phyloP scores from a whole-genome alignment of 2,113 vertebrate species.

The Oncorhynchus masou region DNA sequence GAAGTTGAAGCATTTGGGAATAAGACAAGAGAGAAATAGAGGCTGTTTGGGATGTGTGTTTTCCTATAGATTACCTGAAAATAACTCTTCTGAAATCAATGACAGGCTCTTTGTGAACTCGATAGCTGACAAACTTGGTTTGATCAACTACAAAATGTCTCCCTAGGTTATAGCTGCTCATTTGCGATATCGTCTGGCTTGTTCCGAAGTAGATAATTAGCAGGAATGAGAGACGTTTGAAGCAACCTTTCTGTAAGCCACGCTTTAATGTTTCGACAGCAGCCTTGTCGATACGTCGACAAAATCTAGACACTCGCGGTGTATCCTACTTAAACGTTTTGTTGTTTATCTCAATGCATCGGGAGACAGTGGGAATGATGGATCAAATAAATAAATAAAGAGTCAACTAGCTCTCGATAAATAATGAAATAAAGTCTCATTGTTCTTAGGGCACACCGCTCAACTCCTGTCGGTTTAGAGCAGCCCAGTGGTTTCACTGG shows the following conservation, averaged over 20 bases:
- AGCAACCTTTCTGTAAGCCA: constrained; percentile 2
- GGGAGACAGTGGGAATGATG: constrained; percentile 27
- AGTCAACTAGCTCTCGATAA: constrained; percentile 19
- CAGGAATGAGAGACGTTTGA: constrained; percentile 2
- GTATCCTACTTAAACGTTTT: constrained; percentile 2
- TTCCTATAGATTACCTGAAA: constrained; percentile 5
- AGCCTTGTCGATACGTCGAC: constrained; percentile 17
- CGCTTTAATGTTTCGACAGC: constrained; percentile 31
- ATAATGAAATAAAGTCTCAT: constrained; percentile 43
- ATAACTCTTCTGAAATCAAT: constrained; percentile 13
- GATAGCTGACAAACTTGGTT: constrained; percentile 7
- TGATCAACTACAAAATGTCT: constrained; percentile 20
- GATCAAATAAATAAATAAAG: constrained; percentile 19
- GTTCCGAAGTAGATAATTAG: constrained; percentile 1
- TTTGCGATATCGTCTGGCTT: constrained; percentile 2
- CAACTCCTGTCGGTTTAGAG: constrained; percentile 5
- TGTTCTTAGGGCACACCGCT: constrained; percentile 24
- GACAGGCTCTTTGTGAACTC: constrained; percentile 3
- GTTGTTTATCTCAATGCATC: constrained; percentile 19
- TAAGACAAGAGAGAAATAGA: background rate
- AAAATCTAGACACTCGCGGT: constrained; percentile 4
- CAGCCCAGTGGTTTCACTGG: constrained; percentile 47
- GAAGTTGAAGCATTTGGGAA: background rate
- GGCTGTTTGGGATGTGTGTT: background rate
- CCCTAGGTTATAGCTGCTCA: background rate